Percentiles rank a stretch among this genome's conserved stretches.
phyloP scores from a whole-genome alignment of 2,113 vertebrate species.

The Sciurus niger region DNA sequence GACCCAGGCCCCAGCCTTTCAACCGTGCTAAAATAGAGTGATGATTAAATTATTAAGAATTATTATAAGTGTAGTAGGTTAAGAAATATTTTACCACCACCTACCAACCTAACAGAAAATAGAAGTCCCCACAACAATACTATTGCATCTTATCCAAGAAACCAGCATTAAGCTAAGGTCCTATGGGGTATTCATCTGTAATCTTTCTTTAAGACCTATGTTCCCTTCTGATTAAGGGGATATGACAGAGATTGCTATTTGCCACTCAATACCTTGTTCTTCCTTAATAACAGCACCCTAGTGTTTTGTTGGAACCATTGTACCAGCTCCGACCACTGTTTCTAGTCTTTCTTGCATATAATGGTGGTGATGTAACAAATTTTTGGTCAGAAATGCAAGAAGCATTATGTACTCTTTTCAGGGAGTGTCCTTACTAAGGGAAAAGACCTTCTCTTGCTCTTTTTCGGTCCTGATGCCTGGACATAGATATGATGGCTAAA shows the following conservation, averaged over 20 bases:
- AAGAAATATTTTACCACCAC: background rate
- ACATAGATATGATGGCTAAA: background rate
- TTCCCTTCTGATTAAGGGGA: background rate
- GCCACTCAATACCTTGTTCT: background rate
- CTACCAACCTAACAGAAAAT: background rate
- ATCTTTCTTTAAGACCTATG: background rate
- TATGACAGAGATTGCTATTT: background rate
- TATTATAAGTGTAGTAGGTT: background rate
- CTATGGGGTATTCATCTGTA: background rate
- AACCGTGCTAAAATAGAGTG: background rate
- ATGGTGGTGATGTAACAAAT: background rate
- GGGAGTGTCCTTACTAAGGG: background rate
- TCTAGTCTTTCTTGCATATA: background rate
- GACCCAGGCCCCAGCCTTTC: background rate
- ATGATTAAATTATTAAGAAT: slow-evolving; percentile 15
- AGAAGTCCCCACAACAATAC: background rate
- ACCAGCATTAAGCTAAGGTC: background rate
- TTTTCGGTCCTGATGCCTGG: background rate
- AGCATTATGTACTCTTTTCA: background rate
- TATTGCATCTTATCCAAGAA: background rate
- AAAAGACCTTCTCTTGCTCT: background rate
- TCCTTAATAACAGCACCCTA: slow-evolving; percentile 15
- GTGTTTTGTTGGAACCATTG: background rate
- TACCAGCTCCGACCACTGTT: background rate
- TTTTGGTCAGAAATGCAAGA: background rate